Conservation (phyloP, 2,797 vertebrate species). For the Oophaga sylvatica region DNA sequence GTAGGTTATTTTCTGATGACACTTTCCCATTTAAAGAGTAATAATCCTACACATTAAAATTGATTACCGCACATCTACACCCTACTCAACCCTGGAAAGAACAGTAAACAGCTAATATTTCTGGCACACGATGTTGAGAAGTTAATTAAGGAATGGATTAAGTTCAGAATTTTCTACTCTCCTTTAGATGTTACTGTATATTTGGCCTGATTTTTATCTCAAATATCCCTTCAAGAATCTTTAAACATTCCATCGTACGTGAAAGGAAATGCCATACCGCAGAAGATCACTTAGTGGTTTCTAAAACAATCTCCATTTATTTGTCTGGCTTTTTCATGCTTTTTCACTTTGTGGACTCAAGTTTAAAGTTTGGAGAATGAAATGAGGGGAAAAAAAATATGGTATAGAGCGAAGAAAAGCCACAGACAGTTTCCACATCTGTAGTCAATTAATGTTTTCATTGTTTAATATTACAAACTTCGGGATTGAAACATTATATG, state of each 20-base stretch:
- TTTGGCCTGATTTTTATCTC: conserved; percentile 14
- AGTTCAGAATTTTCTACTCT: conserved; percentile 32
- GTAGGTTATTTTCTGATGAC: too few relatives aligned
- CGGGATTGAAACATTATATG: conserved; percentile 34
- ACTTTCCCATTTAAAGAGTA: background rate
- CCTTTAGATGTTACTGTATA: conserved; percentile 1
- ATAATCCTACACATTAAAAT: background rate
- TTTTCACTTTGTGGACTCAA: conserved; percentile 31
- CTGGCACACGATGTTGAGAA: background rate
- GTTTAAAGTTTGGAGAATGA: conserved; percentile 15
- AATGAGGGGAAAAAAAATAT: conserved; percentile 14
- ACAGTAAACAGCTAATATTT: background rate
- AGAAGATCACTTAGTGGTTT: conserved; percentile 56
- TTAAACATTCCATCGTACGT: conserved; percentile 37
- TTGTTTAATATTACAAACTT: conserved; percentile 42
- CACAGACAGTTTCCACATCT: conserved; percentile 45
- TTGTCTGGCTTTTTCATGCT: conserved; percentile 41
- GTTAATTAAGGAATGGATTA: background rate
- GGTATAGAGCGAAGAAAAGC: conserved; percentile 5
- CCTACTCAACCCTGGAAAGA: background rate
- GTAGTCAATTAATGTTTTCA: conserved; percentile 43
- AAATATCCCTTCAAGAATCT: conserved; percentile 20
- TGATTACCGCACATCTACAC: background rate
- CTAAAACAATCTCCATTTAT: conserved; percentile 52
- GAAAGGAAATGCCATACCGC: conserved; percentile 51